Evolutionary conservation across 2,113 vertebrate genomes (phyloP).

Genomic region (Lethenteron reissneri): DNA sequence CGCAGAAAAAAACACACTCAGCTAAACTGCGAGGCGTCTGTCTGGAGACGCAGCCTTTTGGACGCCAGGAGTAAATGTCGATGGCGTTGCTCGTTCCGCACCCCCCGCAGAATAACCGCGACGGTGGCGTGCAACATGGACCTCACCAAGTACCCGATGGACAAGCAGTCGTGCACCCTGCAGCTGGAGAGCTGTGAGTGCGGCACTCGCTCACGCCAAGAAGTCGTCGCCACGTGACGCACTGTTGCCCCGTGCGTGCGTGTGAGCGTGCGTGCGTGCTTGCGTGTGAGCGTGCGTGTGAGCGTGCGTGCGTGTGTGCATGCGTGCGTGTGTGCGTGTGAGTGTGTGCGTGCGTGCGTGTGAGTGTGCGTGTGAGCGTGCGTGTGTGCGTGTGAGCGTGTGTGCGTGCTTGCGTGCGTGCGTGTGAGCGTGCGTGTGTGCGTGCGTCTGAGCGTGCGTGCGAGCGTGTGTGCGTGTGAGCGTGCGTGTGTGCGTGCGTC

Average conservation of each 20-base stretch:
- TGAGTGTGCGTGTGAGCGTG: background rate
- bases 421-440: too few relatives aligned
- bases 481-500: background rate
- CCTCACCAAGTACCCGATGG: slow-evolving; percentile 69
- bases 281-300: background rate
- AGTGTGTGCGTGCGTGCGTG: background rate
- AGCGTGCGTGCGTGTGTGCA: background rate
- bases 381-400: too few relatives aligned
- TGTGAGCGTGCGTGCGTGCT: background rate
- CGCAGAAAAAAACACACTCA: too few relatives aligned
- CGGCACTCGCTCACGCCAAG: slow-evolving; percentile 11
- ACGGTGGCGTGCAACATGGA: slow-evolving; percentile 75
- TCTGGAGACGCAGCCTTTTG: too few relatives aligned
- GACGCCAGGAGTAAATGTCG: too few relatives aligned
- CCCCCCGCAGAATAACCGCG: slow-evolving; percentile 37
- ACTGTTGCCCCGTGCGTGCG: too few relatives aligned
- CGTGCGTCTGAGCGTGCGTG: too few relatives aligned
- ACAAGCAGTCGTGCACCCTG: slow-evolving; percentile 61
- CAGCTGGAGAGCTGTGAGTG: slow-evolving; percentile 75
- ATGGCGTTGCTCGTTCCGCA: too few relatives aligned
- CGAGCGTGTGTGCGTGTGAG: too few relatives aligned
- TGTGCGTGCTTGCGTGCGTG: too few relatives aligned
- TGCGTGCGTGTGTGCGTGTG: background rate
- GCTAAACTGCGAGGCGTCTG: too few relatives aligned
- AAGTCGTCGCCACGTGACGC: too few relatives aligned